Conservation (phyloP, 1,140 invertebrate genomes). For the Ceratosolen solmsi region DNA sequence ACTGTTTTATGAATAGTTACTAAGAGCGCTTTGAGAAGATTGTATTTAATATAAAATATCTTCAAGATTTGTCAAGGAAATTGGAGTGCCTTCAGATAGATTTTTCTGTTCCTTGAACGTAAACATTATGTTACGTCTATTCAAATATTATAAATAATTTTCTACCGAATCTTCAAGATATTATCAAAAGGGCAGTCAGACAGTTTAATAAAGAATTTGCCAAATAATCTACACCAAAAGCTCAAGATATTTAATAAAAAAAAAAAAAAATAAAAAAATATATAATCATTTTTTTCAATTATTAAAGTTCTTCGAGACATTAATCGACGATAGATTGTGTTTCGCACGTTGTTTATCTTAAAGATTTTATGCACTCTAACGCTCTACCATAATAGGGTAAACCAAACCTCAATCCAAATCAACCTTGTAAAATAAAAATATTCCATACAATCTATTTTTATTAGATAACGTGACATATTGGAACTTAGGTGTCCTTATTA, state of each 20-base stretch:
- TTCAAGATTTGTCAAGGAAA: neutral
- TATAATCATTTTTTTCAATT: neutral
- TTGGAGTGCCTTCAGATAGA: neutral
- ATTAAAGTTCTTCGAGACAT: neutral
- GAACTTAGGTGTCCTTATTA: neutral
- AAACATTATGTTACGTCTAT: neutral
- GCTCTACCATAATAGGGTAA: neutral
- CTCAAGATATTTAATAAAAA: constrained; percentile 1
- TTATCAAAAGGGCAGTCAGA: neutral
- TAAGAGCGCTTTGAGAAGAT: neutral
- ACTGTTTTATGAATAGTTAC: neutral
- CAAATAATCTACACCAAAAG: neutral
- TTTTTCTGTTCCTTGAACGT: neutral
- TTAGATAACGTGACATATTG: neutral
- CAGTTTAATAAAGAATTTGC: neutral
- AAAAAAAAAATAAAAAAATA: too few species aligned
- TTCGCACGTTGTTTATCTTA: neutral
- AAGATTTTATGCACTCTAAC: neutral
- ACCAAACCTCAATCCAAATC: neutral
- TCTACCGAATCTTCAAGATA: neutral
- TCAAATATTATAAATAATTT: neutral
- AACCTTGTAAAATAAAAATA: neutral
- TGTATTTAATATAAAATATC: neutral
- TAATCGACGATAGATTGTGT: neutral
- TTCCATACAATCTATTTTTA: neutral